Base-by-base conservation (phyloP, 2,888 invertebrate species). In the Oscheius myriophilus region DNA sequence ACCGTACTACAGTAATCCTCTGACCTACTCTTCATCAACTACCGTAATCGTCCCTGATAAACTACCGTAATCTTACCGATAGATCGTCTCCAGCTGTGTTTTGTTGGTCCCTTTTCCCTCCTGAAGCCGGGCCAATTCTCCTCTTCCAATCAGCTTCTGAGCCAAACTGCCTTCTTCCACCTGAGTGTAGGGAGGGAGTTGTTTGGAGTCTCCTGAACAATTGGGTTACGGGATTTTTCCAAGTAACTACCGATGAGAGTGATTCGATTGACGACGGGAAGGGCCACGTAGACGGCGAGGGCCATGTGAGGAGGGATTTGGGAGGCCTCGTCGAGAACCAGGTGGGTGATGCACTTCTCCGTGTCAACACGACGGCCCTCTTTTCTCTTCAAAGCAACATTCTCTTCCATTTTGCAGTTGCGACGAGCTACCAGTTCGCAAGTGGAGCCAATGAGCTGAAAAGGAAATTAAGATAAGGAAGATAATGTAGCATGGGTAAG, bases 261-360 rank as follows among this genome's bases (percentile, higher is more conserved):
- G 33, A 53, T 53, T 25, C 21, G 4, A 3, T 4, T 16, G 14
- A 21, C 14, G 3, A 18, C 26, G 2, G 26, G 53, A 14, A 53
- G 18, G 16, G 25, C 2, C 4, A 16, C 14, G 14, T 53, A 53
- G 14, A 53, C 16, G 18, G 53, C 53, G 2, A 53, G 26, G 6
- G 53, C 53, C 23, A 26, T 33, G 33, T 14, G n/a, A 4, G 53
- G 16, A 16, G 53, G 21, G n/a, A 53, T 18, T 14, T 53, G 53
- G 23, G 53, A 26, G 14, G 53, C 53, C 26, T 53, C 53, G 21
- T 53, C 53, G 4, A 53, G 23, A 7, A 53, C 21, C 23, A 53
- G 33, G 21, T 53, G 53, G 21, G 53, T 53, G 14, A 25, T 25
- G 14, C 26, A 33, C 33, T 33, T 33, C 4, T 3, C 3, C 4